These are phyloP conservation scores for Conus betulinus DNA, from an alignment of 1,140 invertebrate species.

Conservation along the genomic window DNA sequence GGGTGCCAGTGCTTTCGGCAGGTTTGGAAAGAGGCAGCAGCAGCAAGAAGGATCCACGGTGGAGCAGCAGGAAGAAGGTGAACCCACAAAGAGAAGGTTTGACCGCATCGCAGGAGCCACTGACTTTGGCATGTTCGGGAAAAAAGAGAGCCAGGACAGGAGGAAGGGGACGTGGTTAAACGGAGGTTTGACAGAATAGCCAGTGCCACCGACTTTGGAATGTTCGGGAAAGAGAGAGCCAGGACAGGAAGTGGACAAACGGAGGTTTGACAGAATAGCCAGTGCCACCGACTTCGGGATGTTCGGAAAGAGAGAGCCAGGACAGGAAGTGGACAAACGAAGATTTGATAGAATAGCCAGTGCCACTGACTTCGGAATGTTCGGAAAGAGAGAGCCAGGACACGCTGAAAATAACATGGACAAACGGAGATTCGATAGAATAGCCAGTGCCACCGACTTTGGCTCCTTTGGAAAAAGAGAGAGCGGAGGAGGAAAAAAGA, in stretches of 20 bases:
- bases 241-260: not conserved
- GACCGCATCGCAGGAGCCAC: not conserved
- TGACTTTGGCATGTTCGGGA: slow-evolving; percentile 14
- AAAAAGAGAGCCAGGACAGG: not conserved
- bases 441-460: not conserved
- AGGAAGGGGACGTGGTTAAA: not conserved
- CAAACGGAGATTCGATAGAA: slow-evolving; percentile 21
- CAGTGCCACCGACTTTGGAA: not conserved
- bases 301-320: not conserved
- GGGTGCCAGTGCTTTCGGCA: not conserved
- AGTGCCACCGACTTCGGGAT: not conserved
- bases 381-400: slow-evolving; percentile 1
- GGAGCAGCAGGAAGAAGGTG: too few species aligned
- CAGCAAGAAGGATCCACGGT: too few species aligned
- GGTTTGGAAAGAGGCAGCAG: not conserved
- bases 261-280: slow-evolving; percentile 12
- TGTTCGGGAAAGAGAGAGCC: not conserved
- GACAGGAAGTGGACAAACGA: not conserved
- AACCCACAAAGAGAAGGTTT: not conserved
- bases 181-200: slow-evolving; percentile 28
- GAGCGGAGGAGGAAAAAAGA: not conserved
- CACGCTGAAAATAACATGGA: too few species aligned
- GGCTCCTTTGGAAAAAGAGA: not conserved
- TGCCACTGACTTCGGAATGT: not conserved
- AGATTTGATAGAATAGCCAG: slow-evolving; percentile 9